Base-by-base conservation (phyloP, 1,140 invertebrate species). In the Vanessa tameamea region DNA sequence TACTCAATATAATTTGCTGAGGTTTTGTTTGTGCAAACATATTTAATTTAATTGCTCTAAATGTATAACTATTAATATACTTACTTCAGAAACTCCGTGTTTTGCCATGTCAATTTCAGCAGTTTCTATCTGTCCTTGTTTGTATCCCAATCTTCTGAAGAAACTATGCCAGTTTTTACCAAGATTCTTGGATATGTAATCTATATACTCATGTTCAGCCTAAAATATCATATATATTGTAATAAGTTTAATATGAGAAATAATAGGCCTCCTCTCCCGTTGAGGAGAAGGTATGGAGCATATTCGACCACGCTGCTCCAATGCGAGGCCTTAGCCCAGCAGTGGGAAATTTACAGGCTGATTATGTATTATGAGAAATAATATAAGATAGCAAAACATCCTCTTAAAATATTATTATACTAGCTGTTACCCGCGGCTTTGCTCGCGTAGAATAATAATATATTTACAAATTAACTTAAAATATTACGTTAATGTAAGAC, bases 1-100 rank as follows among this genome's bases (percentile, higher is more conserved):
- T 43, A 43, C 7, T 43, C 6, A 0, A 43, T 8, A 8, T 43
- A 12, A 50, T 12, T 50, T 50, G 14, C 2, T 0, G 0, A 50
- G 15, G 48, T 14, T 50, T 50, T 50, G 3, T n/a, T 6, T 13
- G 12, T 50, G 48, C 15, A 50, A 15, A 50, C 3, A n/a, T 50
- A 14, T 5, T 50, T 12, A 6, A 50, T 14, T 14, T 50, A 4
- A 48, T 13, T 15, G 16, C 53, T 15, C 31, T 57, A 43, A 59
- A 13, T 48, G 6, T 50, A n/a, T 15, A 50, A 55, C 15, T 7
- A 6, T 55, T 11, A 7, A 20, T 16, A 7, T 64, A 20, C 55
- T 72, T 81, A 92, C 92, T 88, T 93, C 91, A 50, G 86, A 78
- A 43, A 93, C 80, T 43, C 89, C 92, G 81, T 88, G 85, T 67